phyloP scores from a whole-genome alignment of 2,113 vertebrate genomes.

The Ardeotis arabs region DNA sequence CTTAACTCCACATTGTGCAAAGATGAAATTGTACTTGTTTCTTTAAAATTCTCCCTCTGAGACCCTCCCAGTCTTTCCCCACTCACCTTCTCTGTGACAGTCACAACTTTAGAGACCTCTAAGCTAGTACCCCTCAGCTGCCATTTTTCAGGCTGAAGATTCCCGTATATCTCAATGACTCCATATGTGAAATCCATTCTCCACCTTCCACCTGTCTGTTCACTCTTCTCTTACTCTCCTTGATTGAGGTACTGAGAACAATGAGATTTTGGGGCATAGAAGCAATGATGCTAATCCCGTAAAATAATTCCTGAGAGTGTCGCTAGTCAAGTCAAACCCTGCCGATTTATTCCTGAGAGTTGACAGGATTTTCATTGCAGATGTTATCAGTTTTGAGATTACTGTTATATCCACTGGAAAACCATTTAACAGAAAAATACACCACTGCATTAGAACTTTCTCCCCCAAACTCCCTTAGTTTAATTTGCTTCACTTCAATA shows the following conservation, averaged over 20 bases:
- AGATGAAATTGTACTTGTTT: not conserved
- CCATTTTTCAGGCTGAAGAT: not conserved
- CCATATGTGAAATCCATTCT: accelerated
- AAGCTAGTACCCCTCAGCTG: not conserved
- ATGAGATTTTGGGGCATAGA: not conserved
- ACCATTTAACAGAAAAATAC: not conserved
- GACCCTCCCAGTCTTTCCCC: not conserved
- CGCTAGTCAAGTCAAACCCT: not conserved
- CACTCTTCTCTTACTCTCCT: not conserved
- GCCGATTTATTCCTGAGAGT: not conserved
- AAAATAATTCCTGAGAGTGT: not conserved
- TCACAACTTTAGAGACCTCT: not conserved
- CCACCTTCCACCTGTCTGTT: not conserved
- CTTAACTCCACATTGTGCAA: accelerated
- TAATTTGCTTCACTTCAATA: not conserved
- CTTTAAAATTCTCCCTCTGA: not conserved
- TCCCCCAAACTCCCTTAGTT: not conserved
- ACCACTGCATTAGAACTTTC: not conserved
- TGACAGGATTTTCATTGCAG: not conserved
- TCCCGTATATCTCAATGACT: not conserved
- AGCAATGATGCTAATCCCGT: not conserved
- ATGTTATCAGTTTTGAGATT: not conserved
- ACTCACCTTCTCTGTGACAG: not conserved
- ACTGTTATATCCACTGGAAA: not conserved
- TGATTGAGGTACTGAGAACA: not conserved